Evolutionary conservation across 2,888 invertebrate genomes (phyloP).

Genomic region (Furcula furcula): DNA sequence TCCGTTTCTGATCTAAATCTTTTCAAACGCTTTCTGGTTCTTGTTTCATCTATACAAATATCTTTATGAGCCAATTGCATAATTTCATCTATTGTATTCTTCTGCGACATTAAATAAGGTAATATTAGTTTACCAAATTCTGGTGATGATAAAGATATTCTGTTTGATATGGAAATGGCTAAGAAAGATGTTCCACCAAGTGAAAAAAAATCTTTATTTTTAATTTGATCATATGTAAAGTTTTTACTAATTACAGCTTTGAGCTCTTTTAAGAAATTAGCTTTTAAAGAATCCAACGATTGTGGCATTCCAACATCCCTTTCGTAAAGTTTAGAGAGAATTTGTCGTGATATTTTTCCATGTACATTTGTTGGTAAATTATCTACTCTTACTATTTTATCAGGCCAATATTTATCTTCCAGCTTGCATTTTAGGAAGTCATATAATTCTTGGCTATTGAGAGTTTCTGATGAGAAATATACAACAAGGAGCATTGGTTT

Average conservation of each 20-base stretch:
- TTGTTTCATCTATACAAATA: slow-evolving; percentile 32
- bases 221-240: slow-evolving; percentile 55
- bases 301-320: slow-evolving; percentile 33
- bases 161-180: slow-evolving; percentile 84
- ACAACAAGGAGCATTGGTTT: slow-evolving; percentile 71
- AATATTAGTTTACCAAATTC: slow-evolving; percentile 75
- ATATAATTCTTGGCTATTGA: slow-evolving; percentile 54
- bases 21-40: slow-evolving; percentile 42
- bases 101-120: slow-evolving; percentile 75
- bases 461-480: slow-evolving; percentile 68
- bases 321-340: slow-evolving; percentile 64
- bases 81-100: slow-evolving; percentile 60
- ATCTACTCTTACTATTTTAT: slow-evolving; percentile 82
- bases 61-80: slow-evolving; percentile 50
- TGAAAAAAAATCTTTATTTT: slow-evolving; percentile 76
- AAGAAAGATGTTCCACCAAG: slow-evolving; percentile 88
- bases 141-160: slow-evolving; percentile 68
- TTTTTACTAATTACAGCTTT: slow-evolving; percentile 36
- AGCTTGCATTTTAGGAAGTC: slow-evolving; percentile 68
- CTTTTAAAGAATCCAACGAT: slow-evolving; percentile 38
- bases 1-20: slow-evolving; percentile 29
- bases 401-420: slow-evolving; percentile 82
- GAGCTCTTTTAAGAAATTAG: slow-evolving; percentile 50
- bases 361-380: slow-evolving; percentile 83
- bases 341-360: slow-evolving; percentile 85